Evolutionary conservation across 2,888 invertebrate species (phyloP).

Genomic region (Drosophila colorata): DNA sequence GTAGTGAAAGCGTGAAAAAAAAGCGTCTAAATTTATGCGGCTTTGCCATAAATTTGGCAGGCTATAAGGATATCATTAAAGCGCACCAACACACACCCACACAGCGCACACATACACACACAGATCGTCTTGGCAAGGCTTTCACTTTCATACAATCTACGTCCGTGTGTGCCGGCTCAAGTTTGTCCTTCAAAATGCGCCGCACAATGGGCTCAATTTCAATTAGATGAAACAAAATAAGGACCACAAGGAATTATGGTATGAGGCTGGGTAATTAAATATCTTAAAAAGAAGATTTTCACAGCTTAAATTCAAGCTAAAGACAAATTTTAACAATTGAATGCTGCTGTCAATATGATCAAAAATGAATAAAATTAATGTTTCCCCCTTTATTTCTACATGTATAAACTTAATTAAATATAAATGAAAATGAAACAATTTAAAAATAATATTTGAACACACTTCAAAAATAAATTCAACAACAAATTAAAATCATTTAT

Average conservation of each 20-base stretch:
- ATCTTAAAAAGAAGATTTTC: background rate
- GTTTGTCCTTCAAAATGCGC: conserved; percentile 62
- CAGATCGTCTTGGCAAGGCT: conserved; percentile 66
- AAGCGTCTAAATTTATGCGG: conserved; percentile 77
- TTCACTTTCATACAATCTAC: conserved; percentile 70
- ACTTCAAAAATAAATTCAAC: too few species aligned
- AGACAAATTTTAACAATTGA: background rate
- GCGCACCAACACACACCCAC: conserved; percentile 58
- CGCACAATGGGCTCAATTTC: conserved; percentile 48
- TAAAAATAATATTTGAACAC: too few species aligned
- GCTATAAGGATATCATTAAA: conserved; percentile 82
- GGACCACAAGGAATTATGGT: background rate
- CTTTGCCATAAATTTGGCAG: conserved; percentile 79
- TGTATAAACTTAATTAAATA: too few species aligned
- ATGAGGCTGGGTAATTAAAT: background rate
- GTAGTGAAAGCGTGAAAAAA: conserved; percentile 73
- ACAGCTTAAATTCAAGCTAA: too few species aligned
- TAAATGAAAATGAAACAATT: too few species aligned
- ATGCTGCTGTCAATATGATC: too few species aligned
- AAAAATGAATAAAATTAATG: too few species aligned
- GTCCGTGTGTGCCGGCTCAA: conserved; percentile 35
- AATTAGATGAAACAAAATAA: conserved; percentile 11
- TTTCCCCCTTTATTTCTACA: too few species aligned
- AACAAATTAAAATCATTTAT: too few species aligned
- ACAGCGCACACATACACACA: conserved; percentile 28